Base-by-base conservation (phyloP, 2,888 invertebrate genomes). In the Nymphalis c-album region DNA sequence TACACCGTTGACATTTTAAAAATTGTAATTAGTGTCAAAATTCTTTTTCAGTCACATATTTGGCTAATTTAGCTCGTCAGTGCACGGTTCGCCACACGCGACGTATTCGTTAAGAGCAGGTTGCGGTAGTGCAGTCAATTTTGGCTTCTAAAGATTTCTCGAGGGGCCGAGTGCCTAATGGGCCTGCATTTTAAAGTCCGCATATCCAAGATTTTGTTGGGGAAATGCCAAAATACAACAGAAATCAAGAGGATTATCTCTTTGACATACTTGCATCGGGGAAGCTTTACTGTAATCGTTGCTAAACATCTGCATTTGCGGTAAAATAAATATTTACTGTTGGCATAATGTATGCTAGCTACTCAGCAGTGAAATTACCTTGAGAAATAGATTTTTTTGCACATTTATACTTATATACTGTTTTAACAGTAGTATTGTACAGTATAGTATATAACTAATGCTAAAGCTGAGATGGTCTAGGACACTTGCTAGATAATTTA, bases 141-240 rank as follows among this genome's bases (percentile, higher is more conserved):
- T 68, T 74, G 77, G 75, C 76, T 74, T 75, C 61, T 47, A 76
- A 76, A 81, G 80, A 77, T 75, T 77, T 77, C 80, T 85, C 74
- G 76, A 82, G 84, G 76, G 81, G 77, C 75, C 76, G 76, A 75
- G 68, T 70, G 74, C 80, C 82, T 89, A 89, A 89, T 86, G 82
- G 85, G 78, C 80, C 80, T 85, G 85, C 84, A 85, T 85, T 85
- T 82, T 80, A 80, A 78, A 81, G 68, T 55, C 53, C 31, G 68
- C 66, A 67, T 60, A 59, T 63, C 61, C 67, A 55, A 51, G 64
- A 67, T 64, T 64, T 59, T 53, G 65, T 78, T 87, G 87, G 87
- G 80, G 70, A 60, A 60, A 59, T 61, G 85, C 88, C 88, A 88
- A 79, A 75, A 76, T 75, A 74, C 72, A 59, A 77, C 75, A 73